Conservation (phyloP, 2,113 vertebrate species). For the Antechinus stuartii region DNA sequence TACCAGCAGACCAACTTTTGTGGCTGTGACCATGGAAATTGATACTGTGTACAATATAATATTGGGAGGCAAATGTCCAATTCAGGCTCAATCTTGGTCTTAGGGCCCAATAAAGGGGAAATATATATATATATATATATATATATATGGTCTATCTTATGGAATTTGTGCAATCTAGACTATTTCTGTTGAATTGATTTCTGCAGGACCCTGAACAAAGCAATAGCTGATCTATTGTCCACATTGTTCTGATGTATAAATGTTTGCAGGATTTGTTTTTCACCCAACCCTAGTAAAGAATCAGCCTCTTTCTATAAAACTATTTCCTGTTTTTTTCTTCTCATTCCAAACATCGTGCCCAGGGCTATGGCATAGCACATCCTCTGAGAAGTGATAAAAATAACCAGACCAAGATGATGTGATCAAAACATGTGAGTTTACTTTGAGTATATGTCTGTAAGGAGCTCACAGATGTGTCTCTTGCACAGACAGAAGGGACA, state of each 20-base stretch:
- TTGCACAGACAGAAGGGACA: background rate
- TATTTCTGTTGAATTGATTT: background rate
- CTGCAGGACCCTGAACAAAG: rapidly evolving
- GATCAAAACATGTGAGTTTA: background rate
- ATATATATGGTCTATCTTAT: background rate
- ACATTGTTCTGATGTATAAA: background rate
- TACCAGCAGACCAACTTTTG: background rate
- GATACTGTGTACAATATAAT: rapidly evolving
- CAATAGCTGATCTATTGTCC: background rate
- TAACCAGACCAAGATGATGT: background rate
- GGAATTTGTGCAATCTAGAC: too few relatives aligned
- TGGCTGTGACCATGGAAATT: background rate
- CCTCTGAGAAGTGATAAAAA: slow-evolving; percentile 25
- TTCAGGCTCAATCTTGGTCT: background rate
- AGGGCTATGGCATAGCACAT: background rate
- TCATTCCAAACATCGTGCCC: background rate
- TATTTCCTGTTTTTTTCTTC: background rate
- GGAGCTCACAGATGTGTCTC: background rate
- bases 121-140: too few relatives aligned
- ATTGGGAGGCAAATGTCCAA: background rate
- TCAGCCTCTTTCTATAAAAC: background rate
- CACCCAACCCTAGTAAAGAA: rapidly evolving
- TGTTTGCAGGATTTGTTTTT: rapidly evolving
- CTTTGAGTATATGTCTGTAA: background rate
- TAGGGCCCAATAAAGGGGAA: slow-evolving; percentile 27